Evolutionary conservation across 2,113 vertebrate species (phyloP).

Genomic region (Hepsetus odoe): DNA sequence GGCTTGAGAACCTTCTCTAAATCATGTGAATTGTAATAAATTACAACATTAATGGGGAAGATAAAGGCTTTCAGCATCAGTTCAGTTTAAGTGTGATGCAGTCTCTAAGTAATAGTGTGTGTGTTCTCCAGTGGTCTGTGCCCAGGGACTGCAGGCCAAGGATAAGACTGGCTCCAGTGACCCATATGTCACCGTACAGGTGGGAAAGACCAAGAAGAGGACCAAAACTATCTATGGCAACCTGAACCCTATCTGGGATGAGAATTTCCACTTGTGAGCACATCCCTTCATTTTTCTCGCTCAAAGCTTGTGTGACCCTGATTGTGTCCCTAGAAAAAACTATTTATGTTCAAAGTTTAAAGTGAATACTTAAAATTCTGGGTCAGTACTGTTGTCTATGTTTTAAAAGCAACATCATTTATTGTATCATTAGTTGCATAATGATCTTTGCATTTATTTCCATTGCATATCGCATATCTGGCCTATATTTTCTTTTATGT

Average conservation of each 20-base stretch:
- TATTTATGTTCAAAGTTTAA: not conserved
- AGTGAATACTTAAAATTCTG: too few species aligned
- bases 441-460: too few species aligned
- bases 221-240: slow-evolving; percentile 99
- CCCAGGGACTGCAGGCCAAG: slow-evolving; percentile 96
- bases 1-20: not conserved
- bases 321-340: not conserved
- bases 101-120: not conserved
- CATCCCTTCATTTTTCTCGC: too few species aligned
- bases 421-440: too few species aligned
- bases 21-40: not conserved
- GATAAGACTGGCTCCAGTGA: slow-evolving; percentile 98
- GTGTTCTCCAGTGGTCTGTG: slow-evolving; percentile 83
- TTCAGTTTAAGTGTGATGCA: too few species aligned
- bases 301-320: not conserved
- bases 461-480: too few species aligned
- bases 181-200: slow-evolving; percentile 96
- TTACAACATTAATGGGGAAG: not conserved
- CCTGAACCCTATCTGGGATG: slow-evolving; percentile 97
- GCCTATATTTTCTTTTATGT: too few species aligned
- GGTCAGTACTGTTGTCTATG: not conserved
- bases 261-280: slow-evolving; percentile 97
- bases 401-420: too few species aligned
- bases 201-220: slow-evolving; percentile 97
- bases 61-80: not conserved